Base-by-base conservation (phyloP, 2,888 invertebrate genomes). In the Galerucella pusilla region DNA sequence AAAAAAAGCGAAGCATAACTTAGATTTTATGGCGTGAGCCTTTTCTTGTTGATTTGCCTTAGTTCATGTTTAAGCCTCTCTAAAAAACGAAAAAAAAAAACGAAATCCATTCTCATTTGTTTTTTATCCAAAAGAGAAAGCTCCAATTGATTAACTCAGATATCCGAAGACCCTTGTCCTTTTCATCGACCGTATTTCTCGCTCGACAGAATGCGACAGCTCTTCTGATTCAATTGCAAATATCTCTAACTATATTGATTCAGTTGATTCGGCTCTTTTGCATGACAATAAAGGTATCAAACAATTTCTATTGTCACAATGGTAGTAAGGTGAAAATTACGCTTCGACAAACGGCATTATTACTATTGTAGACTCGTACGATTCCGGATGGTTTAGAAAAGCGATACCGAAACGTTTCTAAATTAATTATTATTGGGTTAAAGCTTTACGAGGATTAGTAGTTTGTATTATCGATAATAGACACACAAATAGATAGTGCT, bases 141-240 rank as follows among this genome's bases (percentile, higher is more conserved):
- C 57, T 16, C 3, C 57, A 20, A 57, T 57, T 57, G 20, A 57
- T 57, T 57, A 57, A 57, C 57, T 57, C 20, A 16, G 57, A 57
- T 57, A 20, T 57, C 10, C 57, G 9, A 2, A 57, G 57, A 57
- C 57, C 57, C 57, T 57, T 57, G 57, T 57, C 57, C 57, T 57
- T 57, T 57, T 57, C 57, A 57, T 2, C 57, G 57, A 57, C 20
- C 9, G 16, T 7, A 16, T 57, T n/a, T 57, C 57, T 57, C 16
- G 57, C 57, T 57, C 61, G 35, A 35, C 35, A 28, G n/a, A 61
- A 61, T 61, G 61, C 35, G 61, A 61, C 5, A 61, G 61, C 61
- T 35, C 35, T 61, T n/a, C 61, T n/a, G 28, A 61, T 61, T 61
- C 61, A 61, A 61, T 35, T 35, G 61, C 61, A 61, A 61, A 61